Base-by-base conservation (phyloP, 1,140 invertebrate genomes). In the Antheraea mylitta region DNA sequence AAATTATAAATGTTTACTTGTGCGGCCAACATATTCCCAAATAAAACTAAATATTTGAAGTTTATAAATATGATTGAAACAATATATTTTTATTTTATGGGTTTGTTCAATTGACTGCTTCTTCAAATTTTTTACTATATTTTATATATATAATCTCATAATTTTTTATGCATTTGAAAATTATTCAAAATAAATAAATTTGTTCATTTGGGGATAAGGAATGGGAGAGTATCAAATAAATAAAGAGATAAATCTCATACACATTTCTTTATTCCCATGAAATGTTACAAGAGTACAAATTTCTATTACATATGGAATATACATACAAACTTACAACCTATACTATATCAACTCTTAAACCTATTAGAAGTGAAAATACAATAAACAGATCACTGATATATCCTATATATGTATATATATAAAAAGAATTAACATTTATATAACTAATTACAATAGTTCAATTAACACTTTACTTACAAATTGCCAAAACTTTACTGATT, bases 251-350 rank as follows among this genome's bases (percentile, higher is more conserved):
- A 76, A 83, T 85, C 75, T 88, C 81, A 78, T 60, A 79, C 83
- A 87, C 80, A 89, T 83, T 81, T 88, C 81, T 90, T 89, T 90
- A 89, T 89, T 90, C 66, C 78, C 76, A 67, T 83, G 83, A 82
- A 80, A 84, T 80, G 79, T 79, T 85, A 85, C 82, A 89, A 83
- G 73, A 81, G 74, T 80, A 59, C 65, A 63, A 76, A 75, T 0
- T 65, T 53, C 45, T 53, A 16, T 82, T 77, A 83, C 70, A 73
- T 69, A 61, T 61, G 72, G 62, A 72, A 67, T 53, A 72, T 80
- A 87, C 79, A 85, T 58, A 75, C 76, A 85, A 30, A 85, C 30
- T 65, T 64, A n/a, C 58, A 71, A 58, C 69, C 67, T 71, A 76
- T 58, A 74, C 70, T 72, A 79, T 71, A 79, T 75, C 69, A 10